Base-by-base conservation (phyloP, 2,888 invertebrate species). In the Scaptomyza reducta region DNA sequence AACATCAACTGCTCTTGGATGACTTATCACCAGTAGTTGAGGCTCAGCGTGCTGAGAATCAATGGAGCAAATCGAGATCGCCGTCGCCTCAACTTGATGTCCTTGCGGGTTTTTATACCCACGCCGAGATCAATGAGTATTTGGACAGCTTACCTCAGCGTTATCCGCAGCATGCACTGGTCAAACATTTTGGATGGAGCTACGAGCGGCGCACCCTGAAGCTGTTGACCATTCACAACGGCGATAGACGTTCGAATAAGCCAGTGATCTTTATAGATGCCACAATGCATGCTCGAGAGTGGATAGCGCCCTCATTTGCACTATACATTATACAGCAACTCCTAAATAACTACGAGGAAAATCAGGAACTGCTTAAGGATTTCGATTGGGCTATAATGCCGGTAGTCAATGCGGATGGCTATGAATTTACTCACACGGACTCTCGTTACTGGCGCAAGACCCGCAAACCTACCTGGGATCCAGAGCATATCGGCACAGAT, bases 321-420 rank as follows among this genome's bases (percentile, higher is more conserved):
- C 89, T 94, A 3, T 94, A 93, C 84, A 90, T 93, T 41, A 92
- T 94, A 13, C 91, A 93, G 60, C 92, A 94, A 58, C 88, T 95
- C 45, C 92, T 94, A 18, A 93, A 93, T 29, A 92, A 93, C 62
- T 88, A 89, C 13, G 81, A 57, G 14, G 73, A 60, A 2, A 91
- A 92, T 69, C 75, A 74, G 2, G 91, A 93, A 25, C 86, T 95
- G 1, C 86, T 94, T 2, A 87, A 93, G 11, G 90, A 92, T n/a
- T 92, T 94, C 40, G 95, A 95, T 83, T 95, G 94, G 94, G 93
- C 94, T 61, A 91, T 94, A 3, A 77, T 95, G 69, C 95, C 95
- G 0, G 90, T 94, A 0, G 92, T 94, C 11, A 96, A 96, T 89
- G 95, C 95, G 2, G 95, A 96, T 88, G 95, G 95, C 0, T 95